Evolutionary conservation across 2,888 invertebrate species (phyloP), one percentile per base, ranked within the genome.

Genomic region (Seira musarum): DNA sequence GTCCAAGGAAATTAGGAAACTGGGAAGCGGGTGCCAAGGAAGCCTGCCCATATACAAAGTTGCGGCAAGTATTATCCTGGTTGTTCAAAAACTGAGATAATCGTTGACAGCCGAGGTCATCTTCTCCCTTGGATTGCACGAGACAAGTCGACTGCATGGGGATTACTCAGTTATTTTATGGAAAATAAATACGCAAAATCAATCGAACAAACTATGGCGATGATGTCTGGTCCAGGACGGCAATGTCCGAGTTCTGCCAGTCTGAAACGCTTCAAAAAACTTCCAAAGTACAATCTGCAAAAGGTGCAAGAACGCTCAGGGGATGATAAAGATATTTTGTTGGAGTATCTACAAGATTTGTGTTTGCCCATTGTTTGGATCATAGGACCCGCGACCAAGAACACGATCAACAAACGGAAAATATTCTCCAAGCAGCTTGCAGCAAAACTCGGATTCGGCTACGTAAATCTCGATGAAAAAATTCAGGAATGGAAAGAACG

Each of bases 61-160:
- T 49, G 22, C 21, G 5, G 2, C 64, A 22, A 24, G 25, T 70
- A 24, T 61, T 40, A 60, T 35, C 40, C 35, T 1, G 63, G 72
- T 17, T 13, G 10, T 2, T 10, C 35, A 15, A 22, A 17, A 10
- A 80, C 81, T n/a, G 22, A 65, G 10, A 67, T 83, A 49, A 85
- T 86, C 22, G 83, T 77, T 10, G 72, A 82, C 64, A 72, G 75
- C 13, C 72, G 80, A 24, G 86, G 86, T 5, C 85, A 85, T 24
- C 77, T 86, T 10, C 63, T 85, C 0, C 85, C 83, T 5, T 68
- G 83, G 21, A 61, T 84, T 30, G 60, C 74, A 3, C 66, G 80
- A 6, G 25, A 65, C 15, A 74, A 75, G 30, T 73, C 83, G 8
- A 84, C 82, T 10, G 76, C 84, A 2, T 86, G 86, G 86, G 86